These are phyloP conservation scores for Papilio helenus DNA, from an alignment of 1,140 invertebrate genomes.

Conservation along the genomic window DNA sequence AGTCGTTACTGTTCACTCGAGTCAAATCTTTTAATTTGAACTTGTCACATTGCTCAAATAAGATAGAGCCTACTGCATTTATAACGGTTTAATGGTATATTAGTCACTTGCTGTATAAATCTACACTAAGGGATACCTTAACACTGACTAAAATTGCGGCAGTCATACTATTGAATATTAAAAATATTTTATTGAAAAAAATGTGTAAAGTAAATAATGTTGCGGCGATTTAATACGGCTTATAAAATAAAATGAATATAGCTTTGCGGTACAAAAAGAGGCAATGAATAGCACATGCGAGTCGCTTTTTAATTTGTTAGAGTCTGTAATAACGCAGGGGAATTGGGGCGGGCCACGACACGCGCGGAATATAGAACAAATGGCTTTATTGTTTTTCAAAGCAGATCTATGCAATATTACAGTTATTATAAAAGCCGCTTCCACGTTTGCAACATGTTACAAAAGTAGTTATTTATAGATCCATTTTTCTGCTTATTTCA, in stretches of 20 bases:
- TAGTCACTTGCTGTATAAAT: not conserved
- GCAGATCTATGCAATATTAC: not conserved
- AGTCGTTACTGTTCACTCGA: not conserved
- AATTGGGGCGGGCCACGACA: conserved; percentile 14
- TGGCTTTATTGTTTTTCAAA: conserved; percentile 2
- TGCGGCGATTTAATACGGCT: not conserved
- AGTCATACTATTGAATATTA: too few relatives aligned
- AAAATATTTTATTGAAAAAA: too few relatives aligned
- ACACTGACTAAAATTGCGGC: not conserved
- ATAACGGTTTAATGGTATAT: not conserved
- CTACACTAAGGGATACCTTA: not conserved
- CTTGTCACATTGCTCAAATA: not conserved
- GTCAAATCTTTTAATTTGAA: not conserved
- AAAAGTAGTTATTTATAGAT: too few relatives aligned
- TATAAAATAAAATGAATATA: conserved; percentile 8
- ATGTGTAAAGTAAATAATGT: too few relatives aligned
- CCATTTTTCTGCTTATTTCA: not conserved
- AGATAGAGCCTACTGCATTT: not conserved
- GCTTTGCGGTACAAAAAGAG: conserved; percentile 24
- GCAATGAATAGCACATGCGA: conserved; percentile 26
- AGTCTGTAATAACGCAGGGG: not conserved
- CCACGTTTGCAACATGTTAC: too few relatives aligned
- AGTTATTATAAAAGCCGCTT: not conserved
- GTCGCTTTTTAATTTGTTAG: conserved; percentile 30
- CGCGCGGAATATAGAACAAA: conserved; percentile 11